Base-by-base conservation (phyloP, 23 tunicate species). In the Trididemnum miniatum region DNA sequence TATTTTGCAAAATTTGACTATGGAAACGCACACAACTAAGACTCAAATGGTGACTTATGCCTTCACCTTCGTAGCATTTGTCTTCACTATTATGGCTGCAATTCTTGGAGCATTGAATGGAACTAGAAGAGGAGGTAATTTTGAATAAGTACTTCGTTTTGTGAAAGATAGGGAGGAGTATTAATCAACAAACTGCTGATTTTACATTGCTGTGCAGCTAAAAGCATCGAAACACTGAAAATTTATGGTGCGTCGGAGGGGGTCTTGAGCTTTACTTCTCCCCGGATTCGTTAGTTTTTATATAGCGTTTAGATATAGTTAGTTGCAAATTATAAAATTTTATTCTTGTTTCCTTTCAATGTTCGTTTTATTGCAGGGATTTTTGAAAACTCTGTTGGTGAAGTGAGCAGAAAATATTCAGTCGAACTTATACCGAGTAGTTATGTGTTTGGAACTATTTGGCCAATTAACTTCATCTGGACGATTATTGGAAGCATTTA, bases 391-490 rank as follows among this genome's bases (percentile, higher is more conserved):
- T 12, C 59, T 12, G 59, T 40, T 38, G 79, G 79, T 18, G 38
- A 38, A 2, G 29, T 39, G 25, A 73, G 79, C 24, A 59, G 38
- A 28, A 73, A 73, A 26, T 73, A 73, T 39, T 36, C 9, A 5
- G 30, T 26, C 28, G 79, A 73, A 15, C 5, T 73, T 9, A 73
- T 34, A 38, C 79, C 79, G 18, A 25, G 30, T 12, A 15, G 28
- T 40, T 73, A 37, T 39, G 79, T 73, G 2, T 73, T 73, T 39
- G 79, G 59, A 31, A 73, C 79, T 9, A 73, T 73, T 2, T 73
- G 79, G 79, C 79, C 79, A 15, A 38, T 73, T 12, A 73, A 22
- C 29, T 73, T 73, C 30, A 22, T 73, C 5, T 73, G 79, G 79
- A 73, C 79, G 1, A 20, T 38, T 22, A 7, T 73, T 23, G 79